Evolutionary conservation across 2,888 invertebrate species (phyloP).

Genomic region (Brachyopa scutellaris): DNA sequence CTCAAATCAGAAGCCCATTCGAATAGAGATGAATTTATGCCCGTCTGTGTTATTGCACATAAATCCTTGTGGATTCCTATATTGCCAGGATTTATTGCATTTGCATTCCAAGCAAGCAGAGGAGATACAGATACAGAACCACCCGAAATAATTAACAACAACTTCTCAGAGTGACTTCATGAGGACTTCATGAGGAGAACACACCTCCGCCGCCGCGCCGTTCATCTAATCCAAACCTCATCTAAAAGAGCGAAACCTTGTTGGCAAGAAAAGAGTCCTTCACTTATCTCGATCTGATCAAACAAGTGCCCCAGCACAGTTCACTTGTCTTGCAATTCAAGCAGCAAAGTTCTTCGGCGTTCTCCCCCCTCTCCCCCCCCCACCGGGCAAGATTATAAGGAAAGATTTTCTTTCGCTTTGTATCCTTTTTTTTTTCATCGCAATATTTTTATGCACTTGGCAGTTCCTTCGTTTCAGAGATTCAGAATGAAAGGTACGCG

Average conservation of each 20-base stretch:
- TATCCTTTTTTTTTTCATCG: neutral
- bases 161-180: constrained; percentile 9
- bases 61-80: constrained; percentile 45
- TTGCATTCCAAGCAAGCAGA: constrained; percentile 43
- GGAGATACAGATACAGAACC: constrained; percentile 5
- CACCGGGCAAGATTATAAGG: neutral
- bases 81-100: constrained; percentile 47
- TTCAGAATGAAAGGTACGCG: neutral
- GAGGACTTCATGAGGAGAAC: neutral
- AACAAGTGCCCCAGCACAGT: constrained; percentile 47
- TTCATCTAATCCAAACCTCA: too few relatives aligned
- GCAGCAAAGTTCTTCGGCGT: neutral
- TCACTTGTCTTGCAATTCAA: constrained; percentile 25
- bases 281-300: constrained; percentile 37
- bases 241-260: neutral
- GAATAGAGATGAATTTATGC: constrained; percentile 18
- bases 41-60: constrained; percentile 4
- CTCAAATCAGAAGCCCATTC: constrained; percentile 14
- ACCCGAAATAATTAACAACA: constrained; percentile 7
- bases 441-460: constrained; percentile 30
- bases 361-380: neutral
- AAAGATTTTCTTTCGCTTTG: neutral
- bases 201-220: neutral
- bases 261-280: neutral
- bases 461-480: constrained; percentile 1